A percentile compares a stretch with the other conserved stretches of the same genome.
Evolutionary conservation across 2,888 invertebrate species (phyloP).

Genomic region (Gymnocheta viridis): DNA sequence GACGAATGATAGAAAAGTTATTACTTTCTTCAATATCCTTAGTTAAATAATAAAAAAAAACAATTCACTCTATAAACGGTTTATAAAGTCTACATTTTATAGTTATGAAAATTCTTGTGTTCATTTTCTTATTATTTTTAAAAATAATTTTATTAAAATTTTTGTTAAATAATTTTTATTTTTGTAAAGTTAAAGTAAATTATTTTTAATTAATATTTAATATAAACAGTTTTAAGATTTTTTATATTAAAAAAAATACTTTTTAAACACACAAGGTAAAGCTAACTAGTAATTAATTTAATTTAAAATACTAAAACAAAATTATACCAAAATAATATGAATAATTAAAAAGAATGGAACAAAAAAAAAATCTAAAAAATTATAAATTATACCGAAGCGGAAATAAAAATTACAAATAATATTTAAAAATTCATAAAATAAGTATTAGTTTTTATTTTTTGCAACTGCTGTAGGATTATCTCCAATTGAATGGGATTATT

Average conservation of each 20-base stretch:
- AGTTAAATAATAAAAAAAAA: no score
- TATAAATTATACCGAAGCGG: conserved; percentile 70
- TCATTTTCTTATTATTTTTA: conserved; percentile 23
- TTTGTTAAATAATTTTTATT: conserved; percentile 50
- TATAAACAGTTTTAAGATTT: conserved; percentile 62
- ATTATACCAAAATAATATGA: conserved; percentile 56
- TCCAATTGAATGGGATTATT: background rate
- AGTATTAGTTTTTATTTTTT: conserved; percentile 27
- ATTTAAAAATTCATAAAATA: conserved; percentile 71
- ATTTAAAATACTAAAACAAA: conserved; percentile 62
- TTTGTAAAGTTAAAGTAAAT: conserved; percentile 46
- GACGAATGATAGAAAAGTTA: no score
- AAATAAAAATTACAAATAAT: conserved; percentile 73
- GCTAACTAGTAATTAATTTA: conserved; percentile 70
- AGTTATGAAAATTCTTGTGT: conserved; percentile 28
- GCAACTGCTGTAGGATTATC: background rate
- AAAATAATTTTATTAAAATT: conserved; percentile 17
- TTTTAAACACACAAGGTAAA: conserved; percentile 69
- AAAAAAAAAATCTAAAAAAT: conserved; percentile 63
- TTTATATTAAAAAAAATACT: conserved; percentile 72
- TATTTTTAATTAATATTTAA: conserved; percentile 58
- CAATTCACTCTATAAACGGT: no score
- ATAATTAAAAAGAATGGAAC: conserved; percentile 64
- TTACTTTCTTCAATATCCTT: no score
- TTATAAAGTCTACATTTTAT: background rate